Evolutionary conservation across 1,140 invertebrate genomes (phyloP).

Genomic region (Drosophila virilis): DNA sequence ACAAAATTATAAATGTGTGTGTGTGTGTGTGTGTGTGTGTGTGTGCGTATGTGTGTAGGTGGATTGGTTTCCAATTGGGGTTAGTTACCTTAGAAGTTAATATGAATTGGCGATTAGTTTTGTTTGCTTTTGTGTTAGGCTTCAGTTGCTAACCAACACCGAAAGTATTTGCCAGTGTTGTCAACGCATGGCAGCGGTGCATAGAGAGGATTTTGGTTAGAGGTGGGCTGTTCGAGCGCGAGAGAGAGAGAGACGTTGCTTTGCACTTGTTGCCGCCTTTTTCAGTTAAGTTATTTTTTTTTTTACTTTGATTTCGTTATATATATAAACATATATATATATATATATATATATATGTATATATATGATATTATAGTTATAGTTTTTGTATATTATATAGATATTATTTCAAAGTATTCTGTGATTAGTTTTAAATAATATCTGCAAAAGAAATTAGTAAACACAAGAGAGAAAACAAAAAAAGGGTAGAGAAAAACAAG

Average conservation of each 20-base stretch:
- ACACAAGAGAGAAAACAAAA: conserved; percentile 59
- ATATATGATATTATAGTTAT: conserved; percentile 30
- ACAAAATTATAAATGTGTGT: conserved; percentile 27
- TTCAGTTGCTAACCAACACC: conserved; percentile 49
- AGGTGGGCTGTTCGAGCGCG: not conserved
- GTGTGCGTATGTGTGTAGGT: conserved; percentile 15
- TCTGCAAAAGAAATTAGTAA: conserved; percentile 82
- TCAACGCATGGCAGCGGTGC: conserved; percentile 49
- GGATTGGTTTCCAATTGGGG: conserved; percentile 39
- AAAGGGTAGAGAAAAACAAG: conserved; percentile 36
- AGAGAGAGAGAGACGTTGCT: conserved; percentile 10
- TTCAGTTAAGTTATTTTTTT: conserved; percentile 16
- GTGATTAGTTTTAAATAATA: conserved; percentile 81
- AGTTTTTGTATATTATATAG: conserved; percentile 18
- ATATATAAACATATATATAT: conserved; percentile 29
- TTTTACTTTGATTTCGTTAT: conserved; percentile 13
- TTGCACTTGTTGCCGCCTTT: conserved; percentile 12
- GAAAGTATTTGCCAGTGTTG: not conserved
- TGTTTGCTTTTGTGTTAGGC: conserved; percentile 40
- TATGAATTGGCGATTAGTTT: conserved; percentile 78
- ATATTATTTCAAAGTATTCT: conserved; percentile 41
- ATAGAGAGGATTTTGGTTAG: too few relatives aligned
- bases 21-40: conserved; percentile 21
- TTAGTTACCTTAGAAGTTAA: conserved; percentile 75
- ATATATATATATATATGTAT: conserved; percentile 8